phyloP scores from a whole-genome alignment of 2,113 vertebrate genomes.

The Otocyon megalotis region DNA sequence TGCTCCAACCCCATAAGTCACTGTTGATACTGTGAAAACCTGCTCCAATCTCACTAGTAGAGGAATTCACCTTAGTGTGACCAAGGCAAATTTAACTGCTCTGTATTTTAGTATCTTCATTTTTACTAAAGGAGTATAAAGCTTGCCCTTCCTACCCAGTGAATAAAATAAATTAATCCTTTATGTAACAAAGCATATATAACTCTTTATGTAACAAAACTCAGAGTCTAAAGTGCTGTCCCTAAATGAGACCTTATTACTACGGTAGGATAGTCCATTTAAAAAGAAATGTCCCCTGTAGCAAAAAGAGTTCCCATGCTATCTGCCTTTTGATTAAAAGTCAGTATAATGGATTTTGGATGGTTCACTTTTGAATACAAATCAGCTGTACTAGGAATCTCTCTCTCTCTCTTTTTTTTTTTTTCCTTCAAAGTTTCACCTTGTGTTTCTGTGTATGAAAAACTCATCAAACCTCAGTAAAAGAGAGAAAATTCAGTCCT shows the following conservation, averaged over 20 bases:
- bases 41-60: neutral
- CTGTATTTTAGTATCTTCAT: neutral
- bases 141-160: neutral
- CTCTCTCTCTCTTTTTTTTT: neutral
- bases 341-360: conserved; percentile 13
- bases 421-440: neutral
- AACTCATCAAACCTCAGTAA: neutral
- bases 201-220: neutral
- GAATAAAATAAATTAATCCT: neutral
- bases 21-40: neutral
- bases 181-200: neutral
- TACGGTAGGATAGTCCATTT: neutral
- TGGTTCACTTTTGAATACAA: conserved; percentile 32
- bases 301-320: neutral
- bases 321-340: conserved; percentile 47
- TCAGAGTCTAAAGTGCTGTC: neutral
- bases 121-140: neutral
- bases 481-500: conserved; percentile 21
- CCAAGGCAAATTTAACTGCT: neutral
- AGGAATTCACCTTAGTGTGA: neutral
- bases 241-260: neutral
- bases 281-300: conserved; percentile 39
- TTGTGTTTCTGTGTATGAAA: neutral
- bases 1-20: rapidly evolving
- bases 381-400: neutral